Conservation (phyloP, 1,140 invertebrate species). For the Gryon sp. region DNA sequence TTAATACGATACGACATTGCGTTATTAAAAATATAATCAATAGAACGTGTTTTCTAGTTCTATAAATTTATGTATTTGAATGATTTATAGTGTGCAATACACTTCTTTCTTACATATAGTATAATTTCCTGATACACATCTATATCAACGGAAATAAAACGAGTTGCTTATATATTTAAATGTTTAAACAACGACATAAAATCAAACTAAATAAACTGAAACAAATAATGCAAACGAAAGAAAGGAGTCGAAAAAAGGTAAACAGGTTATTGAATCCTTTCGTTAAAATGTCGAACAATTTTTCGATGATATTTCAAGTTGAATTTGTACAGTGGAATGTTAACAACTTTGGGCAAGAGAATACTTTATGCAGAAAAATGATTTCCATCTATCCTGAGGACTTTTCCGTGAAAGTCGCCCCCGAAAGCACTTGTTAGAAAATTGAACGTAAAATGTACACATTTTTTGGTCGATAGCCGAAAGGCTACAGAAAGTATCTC, state of each 20-base stretch:
- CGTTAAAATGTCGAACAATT: no score
- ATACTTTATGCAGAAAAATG: constrained; percentile 16
- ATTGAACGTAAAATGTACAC: constrained; percentile 12
- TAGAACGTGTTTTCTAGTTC: neutral
- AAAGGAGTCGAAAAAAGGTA: no score
- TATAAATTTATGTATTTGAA: constrained; percentile 19
- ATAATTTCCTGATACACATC: constrained; percentile 14
- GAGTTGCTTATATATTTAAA: neutral
- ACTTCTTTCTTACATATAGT: constrained; percentile 19
- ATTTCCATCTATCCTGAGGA: constrained; percentile 25
- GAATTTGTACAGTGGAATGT: constrained; percentile 4
- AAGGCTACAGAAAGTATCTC: constrained; percentile 33
- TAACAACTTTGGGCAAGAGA: neutral
- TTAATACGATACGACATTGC: neutral
- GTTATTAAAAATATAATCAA: constrained; percentile 39
- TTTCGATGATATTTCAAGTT: neutral
- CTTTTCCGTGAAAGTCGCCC: constrained; percentile 3
- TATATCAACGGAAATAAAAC: constrained; percentile 5
- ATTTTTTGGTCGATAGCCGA: constrained; percentile 21
- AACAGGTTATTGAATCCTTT: no score
- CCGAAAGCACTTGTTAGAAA: constrained; percentile 28
- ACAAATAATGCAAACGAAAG: no score
- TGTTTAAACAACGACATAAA: neutral
- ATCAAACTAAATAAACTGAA: no score
- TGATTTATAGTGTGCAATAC: constrained; percentile 23